Percentiles rank a stretch among this genome's conserved stretches.
These are phyloP conservation scores for Hydrotaea cyrtoneurina DNA, from an alignment of 2,888 invertebrate species.

Conservation along the genomic window DNA sequence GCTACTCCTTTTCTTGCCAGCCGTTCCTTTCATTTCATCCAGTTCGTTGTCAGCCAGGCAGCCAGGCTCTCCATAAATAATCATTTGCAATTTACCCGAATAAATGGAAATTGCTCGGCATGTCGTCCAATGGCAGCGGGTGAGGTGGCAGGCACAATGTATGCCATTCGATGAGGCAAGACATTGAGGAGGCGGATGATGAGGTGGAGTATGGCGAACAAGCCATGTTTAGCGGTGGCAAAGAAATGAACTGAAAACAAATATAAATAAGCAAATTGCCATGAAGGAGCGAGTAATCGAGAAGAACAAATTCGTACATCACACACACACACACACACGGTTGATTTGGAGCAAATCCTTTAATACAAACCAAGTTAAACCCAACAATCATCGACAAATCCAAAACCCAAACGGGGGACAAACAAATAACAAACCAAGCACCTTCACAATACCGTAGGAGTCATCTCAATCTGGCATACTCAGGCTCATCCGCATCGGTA, in stretches of 20 bases:
- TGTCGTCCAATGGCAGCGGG: not conserved
- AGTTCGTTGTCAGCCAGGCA: not conserved
- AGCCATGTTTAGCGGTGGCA: conserved; percentile 34
- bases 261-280: conserved; percentile 63
- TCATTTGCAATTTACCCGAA: conserved; percentile 58
- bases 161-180: not conserved
- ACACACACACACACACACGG: conserved; percentile 21
- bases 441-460: not conserved
- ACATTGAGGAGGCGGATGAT: not conserved
- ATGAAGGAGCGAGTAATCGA: conserved; percentile 44
- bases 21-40: conserved; percentile 1
- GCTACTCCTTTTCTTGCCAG: conserved; percentile 39
- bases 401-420: not conserved
- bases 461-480: conserved; percentile 12
- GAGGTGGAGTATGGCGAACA: conserved; percentile 1
- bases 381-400: conserved; percentile 39
- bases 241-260: conserved; percentile 56
- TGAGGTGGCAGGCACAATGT: not conserved
- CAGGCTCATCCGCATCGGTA: not conserved
- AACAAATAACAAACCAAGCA: not conserved
- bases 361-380: conserved; percentile 41
- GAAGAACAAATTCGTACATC: conserved; percentile 1
- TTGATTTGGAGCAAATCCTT: conserved; percentile 56
- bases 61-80: conserved; percentile 50
- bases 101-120: conserved; percentile 46